A percentile compares a stretch with the other conserved stretches of the same genome.
Evolutionary conservation across 2,797 vertebrate genomes (phyloP).

Genomic region (Tokudaia muenninki): DNA sequence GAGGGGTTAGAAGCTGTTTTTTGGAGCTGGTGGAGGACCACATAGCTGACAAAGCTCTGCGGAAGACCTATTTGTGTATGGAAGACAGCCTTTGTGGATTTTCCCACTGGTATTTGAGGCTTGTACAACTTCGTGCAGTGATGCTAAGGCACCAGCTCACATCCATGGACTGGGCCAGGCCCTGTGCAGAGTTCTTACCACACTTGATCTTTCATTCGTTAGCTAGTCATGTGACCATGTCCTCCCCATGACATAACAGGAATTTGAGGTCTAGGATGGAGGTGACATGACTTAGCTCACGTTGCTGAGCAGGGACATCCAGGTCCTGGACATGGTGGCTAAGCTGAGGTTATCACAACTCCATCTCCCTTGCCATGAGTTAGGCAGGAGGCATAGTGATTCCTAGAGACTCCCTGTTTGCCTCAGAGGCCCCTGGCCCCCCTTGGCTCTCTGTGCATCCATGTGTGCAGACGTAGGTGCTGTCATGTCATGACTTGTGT

Average conservation of each 20-base stretch:
- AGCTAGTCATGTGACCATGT: background rate
- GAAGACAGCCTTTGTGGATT: slow-evolving; percentile 1
- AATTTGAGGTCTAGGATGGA: background rate
- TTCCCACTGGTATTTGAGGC: background rate
- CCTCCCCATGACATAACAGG: background rate
- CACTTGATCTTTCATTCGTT: background rate
- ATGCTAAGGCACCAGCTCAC: background rate
- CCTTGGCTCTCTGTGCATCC: too few species aligned
- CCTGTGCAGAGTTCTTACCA: background rate
- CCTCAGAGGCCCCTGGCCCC: background rate
- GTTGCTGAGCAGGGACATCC: background rate
- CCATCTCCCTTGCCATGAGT: background rate
- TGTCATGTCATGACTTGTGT: background rate
- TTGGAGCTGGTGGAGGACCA: background rate
- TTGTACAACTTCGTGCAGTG: background rate
- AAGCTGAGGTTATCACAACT: background rate
- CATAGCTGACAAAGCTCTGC: background rate
- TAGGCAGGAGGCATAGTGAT: background rate
- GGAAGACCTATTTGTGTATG: background rate
- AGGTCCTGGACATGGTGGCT: fast-evolving
- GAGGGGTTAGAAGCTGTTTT: background rate
- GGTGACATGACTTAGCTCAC: background rate
- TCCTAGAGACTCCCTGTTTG: background rate
- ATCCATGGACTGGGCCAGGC: background rate
- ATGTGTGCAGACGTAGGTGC: background rate